Evolutionary conservation across 1,140 invertebrate genomes (phyloP).

Genomic region (Aphis craccivora): DNA sequence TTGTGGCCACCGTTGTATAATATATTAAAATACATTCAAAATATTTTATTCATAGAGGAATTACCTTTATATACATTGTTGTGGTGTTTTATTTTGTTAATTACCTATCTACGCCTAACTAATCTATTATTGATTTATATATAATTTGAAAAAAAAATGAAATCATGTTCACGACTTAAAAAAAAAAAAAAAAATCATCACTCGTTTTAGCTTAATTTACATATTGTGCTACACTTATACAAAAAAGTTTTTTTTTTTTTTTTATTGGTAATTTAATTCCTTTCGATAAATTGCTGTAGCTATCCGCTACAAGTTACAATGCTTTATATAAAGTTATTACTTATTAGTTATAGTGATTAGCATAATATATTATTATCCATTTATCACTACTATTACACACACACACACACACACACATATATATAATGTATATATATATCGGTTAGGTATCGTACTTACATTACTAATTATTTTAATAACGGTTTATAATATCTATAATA

Average conservation of each 20-base stretch:
- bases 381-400: neutral
- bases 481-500: neutral
- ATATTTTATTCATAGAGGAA: neutral
- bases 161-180: neutral
- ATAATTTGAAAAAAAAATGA: neutral
- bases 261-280: neutral
- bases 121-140: neutral
- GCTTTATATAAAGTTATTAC: neutral
- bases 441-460: neutral
- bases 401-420: too few species aligned
- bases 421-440: neutral
- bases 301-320: too few species aligned
- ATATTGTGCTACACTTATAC: neutral
- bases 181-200: neutral
- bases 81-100: neutral
- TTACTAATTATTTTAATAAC: neutral
- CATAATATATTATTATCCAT: neutral
- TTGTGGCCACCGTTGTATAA: neutral
- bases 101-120: neutral
- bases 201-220: neutral
- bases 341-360: neutral
- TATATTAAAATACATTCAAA: neutral
- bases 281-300: too few species aligned
- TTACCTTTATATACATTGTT: neutral
- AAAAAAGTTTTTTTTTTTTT: neutral